phyloP scores from a whole-genome alignment of 1,140 invertebrate genomes.

The Ceratosolen fusciceps region DNA sequence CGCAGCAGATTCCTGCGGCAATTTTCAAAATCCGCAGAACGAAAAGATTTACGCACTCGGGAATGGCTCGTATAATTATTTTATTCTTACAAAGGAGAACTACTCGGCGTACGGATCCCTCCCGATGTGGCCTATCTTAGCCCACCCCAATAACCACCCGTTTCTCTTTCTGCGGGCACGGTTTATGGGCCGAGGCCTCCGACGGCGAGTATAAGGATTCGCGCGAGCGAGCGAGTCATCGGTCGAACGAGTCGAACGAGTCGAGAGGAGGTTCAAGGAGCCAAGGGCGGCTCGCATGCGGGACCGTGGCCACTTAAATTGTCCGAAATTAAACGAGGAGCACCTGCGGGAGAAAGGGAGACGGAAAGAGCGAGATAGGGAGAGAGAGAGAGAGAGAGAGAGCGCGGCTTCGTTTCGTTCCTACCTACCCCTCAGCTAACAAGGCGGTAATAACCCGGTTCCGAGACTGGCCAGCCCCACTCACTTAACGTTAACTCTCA shows the following conservation, averaged over 20 bases:
- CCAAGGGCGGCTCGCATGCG: not conserved
- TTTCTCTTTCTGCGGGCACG: too few species aligned
- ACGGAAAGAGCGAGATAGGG: too few species aligned
- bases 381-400: too few species aligned
- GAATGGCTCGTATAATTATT: slow-evolving; percentile 17
- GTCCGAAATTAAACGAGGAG: slow-evolving; percentile 69
- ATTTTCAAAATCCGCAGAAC: not conserved
- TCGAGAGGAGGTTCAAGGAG: slow-evolving; percentile 20
- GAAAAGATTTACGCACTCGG: not conserved
- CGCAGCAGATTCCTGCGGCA: not conserved
- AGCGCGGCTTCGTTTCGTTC: slow-evolving; percentile 11
- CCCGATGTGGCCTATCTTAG: too few species aligned
- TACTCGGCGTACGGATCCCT: not conserved
- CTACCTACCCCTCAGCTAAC: slow-evolving; percentile 58
- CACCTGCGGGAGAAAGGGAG: slow-evolving; percentile 65
- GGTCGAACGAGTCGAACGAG: too few species aligned
- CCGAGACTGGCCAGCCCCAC: slow-evolving; percentile 52
- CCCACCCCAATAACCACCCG: too few species aligned
- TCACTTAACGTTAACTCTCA: slow-evolving; percentile 13
- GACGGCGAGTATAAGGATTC: not conserved
- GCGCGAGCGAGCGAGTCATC: not conserved
- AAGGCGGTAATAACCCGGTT: slow-evolving; percentile 69
- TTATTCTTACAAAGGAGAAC: not conserved
- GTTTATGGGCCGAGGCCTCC: too few species aligned
- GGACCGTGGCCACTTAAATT: slow-evolving; percentile 66